Conservation (phyloP, 2,888 invertebrate genomes). For the Athalia rosae region DNA sequence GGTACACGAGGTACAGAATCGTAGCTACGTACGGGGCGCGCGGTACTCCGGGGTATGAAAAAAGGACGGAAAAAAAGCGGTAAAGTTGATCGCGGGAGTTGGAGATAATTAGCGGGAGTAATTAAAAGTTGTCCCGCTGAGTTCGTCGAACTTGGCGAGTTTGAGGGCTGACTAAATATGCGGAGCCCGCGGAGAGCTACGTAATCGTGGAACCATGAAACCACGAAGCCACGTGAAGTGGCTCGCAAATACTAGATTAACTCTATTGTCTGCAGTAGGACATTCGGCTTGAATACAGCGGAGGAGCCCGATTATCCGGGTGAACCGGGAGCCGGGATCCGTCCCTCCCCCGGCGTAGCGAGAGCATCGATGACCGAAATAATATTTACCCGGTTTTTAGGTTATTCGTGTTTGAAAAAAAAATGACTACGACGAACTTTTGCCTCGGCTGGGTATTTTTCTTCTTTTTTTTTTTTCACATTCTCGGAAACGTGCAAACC, state of each 20-base stretch:
- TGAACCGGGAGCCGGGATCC: too few relatives aligned
- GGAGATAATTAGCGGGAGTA: conserved; percentile 42
- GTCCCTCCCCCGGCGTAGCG: too few relatives aligned
- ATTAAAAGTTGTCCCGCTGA: conserved; percentile 37
- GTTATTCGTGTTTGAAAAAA: too few relatives aligned
- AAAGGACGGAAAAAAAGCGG: conserved; percentile 15
- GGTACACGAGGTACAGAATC: neutral
- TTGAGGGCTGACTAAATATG: conserved; percentile 26
- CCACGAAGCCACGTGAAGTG: conserved; percentile 21
- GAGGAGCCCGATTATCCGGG: too few relatives aligned
- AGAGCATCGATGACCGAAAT: too few relatives aligned
- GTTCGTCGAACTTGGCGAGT: conserved; percentile 33
- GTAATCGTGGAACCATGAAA: neutral
- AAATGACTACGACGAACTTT: too few relatives aligned
- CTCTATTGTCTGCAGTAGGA: conserved; percentile 36
- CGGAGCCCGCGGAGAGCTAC: conserved; percentile 6
- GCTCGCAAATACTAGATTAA: conserved; percentile 40
- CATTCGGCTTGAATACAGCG: conserved; percentile 14
- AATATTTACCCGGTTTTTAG: too few relatives aligned
- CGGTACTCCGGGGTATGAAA: neutral
- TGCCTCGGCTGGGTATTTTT: too few relatives aligned
- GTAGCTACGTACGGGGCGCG: neutral
- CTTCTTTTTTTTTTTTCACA: too few relatives aligned
- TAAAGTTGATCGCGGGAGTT: conserved; percentile 32
- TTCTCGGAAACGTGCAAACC: too few relatives aligned